Evolutionary conservation across 2,888 invertebrate genomes (phyloP).

Genomic region (Lymantria monacha): DNA sequence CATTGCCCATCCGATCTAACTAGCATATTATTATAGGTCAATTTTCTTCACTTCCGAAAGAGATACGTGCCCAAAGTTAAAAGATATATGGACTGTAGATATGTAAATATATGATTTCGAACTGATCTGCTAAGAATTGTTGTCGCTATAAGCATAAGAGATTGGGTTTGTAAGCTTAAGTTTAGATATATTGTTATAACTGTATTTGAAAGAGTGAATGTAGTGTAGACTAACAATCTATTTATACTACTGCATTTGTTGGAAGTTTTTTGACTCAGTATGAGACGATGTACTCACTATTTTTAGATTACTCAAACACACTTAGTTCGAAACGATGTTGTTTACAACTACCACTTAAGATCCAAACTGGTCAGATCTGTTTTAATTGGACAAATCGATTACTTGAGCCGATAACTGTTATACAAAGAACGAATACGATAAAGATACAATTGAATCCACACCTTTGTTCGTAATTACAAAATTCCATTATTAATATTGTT

Average conservation of each 20-base stretch:
- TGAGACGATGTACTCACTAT: slow-evolving; percentile 29
- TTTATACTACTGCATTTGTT: slow-evolving; percentile 20
- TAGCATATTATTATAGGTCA: no score
- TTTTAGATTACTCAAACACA: slow-evolving; percentile 38
- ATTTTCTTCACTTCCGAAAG: no score
- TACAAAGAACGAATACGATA: slow-evolving; percentile 28
- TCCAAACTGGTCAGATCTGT: slow-evolving; percentile 12
- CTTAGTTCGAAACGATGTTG: slow-evolving; percentile 29
- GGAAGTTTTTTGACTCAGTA: slow-evolving; percentile 22
- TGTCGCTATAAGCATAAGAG: no score
- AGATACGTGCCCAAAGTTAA: no score
- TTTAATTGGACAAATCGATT: slow-evolving; percentile 24
- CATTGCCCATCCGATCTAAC: no score
- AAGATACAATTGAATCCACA: slow-evolving; percentile 27
- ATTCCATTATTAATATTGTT: slow-evolving; percentile 35
- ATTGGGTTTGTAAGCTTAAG: no score
- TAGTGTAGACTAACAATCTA: slow-evolving; percentile 8
- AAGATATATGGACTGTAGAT: no score
- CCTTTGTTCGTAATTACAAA: slow-evolving; percentile 26
- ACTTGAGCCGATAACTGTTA: slow-evolving; percentile 10
- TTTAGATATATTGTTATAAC: no score
- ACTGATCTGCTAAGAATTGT: no score
- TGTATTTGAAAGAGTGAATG: neutral
- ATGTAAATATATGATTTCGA: no score
- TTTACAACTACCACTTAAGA: slow-evolving; percentile 32